Evolutionary conservation across 1,140 invertebrate genomes (phyloP), one percentile per base, ranked within the genome.

Genomic region (Achatina immaculata): DNA sequence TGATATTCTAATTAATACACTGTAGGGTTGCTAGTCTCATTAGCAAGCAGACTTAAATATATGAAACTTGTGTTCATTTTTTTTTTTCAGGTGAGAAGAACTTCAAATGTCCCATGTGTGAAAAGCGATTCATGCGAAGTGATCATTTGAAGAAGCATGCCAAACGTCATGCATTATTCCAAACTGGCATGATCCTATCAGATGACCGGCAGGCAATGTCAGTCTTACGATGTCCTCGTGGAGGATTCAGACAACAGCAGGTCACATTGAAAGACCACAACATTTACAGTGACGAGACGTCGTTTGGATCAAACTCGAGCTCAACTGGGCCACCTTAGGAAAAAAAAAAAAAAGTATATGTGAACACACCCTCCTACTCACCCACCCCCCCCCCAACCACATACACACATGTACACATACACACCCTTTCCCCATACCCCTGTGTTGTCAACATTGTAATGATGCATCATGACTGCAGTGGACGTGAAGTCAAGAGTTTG

Each of bases 101-200:
- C 89, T 99, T 99, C 91, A 94, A 93, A 0, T 99, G 98, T 89
- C 90, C 92, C 14, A 94, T 96, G 24, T 99, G 98, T 90, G 94
- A 94, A 80, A 94, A 97, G 84, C 93, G 95, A 75, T 99, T 99
- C 92, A 98, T 99, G 96, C 93, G 98, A 66, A 98, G 90, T 81
- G 91, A 92, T 78, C 91, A 92, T 83, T 83, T 92, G 6, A 89
- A 88, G 71, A 92, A 92, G 79, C 91, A 92, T 83, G 90, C 87
- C 19, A 40, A 93, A 90, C 40, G 90, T 85, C 81, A 93, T 82
- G 87, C 89, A 28, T 85, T 87, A 34, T 90, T 88, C 81, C 83
- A 88, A 42, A 85, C 86, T 31, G 83, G 82, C 38, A 87, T 87
- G 83, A 65, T 86, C 4, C 84, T 85, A 66, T 85, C 84, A 72